These are phyloP conservation scores for Martes martes DNA, from an alignment of 2,113 vertebrate genomes.

Conservation along the genomic window DNA sequence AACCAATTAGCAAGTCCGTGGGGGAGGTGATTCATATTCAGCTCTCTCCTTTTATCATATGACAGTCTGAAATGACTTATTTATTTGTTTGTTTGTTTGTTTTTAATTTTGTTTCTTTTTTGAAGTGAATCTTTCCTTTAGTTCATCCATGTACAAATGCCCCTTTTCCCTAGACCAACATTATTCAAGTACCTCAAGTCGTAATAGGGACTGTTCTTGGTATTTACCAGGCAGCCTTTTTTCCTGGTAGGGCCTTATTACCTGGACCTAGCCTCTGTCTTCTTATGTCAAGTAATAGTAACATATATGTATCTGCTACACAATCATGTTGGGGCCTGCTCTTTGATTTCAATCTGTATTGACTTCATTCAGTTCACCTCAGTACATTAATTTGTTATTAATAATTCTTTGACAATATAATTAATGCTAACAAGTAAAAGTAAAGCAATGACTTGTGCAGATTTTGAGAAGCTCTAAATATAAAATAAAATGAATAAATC, in stretches of 20 bases:
- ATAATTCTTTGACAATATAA: background rate
- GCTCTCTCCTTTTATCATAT: background rate
- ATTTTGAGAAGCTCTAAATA: background rate
- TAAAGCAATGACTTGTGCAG: background rate
- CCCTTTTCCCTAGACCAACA: background rate
- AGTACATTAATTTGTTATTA: background rate
- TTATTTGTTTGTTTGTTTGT: background rate
- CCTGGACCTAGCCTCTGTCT: background rate
- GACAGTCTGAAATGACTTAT: background rate
- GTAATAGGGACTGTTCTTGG: background rate
- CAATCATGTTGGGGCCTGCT: background rate
- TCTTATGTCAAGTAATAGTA: background rate
- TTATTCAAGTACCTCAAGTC: background rate
- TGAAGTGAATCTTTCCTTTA: background rate
- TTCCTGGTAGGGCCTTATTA: background rate
- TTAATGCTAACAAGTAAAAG: background rate
- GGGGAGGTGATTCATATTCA: background rate
- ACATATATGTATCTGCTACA: background rate
- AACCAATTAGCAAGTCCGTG: background rate
- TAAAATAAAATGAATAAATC: background rate
- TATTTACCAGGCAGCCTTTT: background rate
- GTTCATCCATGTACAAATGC: background rate
- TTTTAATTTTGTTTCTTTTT: background rate
- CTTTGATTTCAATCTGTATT: background rate
- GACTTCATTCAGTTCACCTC: background rate